A percentile compares a stretch with the other conserved stretches of the same genome.
phyloP scores from a whole-genome alignment of 2,888 invertebrate species.

The Apotomis capreana region DNA sequence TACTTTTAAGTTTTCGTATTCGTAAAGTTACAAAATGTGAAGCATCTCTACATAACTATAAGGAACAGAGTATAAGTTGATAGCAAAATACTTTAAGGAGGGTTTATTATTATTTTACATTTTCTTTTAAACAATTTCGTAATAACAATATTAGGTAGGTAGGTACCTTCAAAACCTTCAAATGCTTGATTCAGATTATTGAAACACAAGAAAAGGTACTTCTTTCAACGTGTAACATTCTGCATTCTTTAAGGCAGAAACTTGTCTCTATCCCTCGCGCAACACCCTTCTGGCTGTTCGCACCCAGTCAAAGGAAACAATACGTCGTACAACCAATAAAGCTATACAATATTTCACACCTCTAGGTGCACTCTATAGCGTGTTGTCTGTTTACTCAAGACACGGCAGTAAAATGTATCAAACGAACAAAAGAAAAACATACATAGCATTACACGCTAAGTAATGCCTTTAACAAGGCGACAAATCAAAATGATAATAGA shows the following conservation, averaged over 20 bases:
- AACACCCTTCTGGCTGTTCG: constrained; percentile 45
- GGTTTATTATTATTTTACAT: too few species aligned
- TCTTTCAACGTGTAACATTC: too few species aligned
- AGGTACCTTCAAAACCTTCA: too few species aligned
- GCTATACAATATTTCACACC: constrained; percentile 79
- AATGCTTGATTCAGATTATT: too few species aligned
- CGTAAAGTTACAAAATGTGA: too few species aligned
- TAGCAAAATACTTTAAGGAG: too few species aligned
- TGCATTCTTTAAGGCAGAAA: neutral
- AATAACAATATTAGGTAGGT: too few species aligned
- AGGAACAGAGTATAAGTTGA: too few species aligned
- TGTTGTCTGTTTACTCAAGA: constrained; percentile 79
- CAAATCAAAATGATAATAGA: constrained; percentile 69
- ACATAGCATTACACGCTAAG: constrained; percentile 61
- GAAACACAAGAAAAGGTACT: too few species aligned
- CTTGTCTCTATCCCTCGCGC: constrained; percentile 43
- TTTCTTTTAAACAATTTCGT: too few species aligned
- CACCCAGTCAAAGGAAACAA: constrained; percentile 62
- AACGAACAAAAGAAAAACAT: constrained; percentile 76
- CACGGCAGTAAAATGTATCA: constrained; percentile 78
- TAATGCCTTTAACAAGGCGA: constrained; percentile 69
- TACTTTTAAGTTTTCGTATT: too few species aligned
- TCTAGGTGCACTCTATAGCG: constrained; percentile 53
- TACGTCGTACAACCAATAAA: constrained; percentile 73
- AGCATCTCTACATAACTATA: too few species aligned